Evolutionary conservation across 2,797 vertebrate species (phyloP).

Genomic region (Balearica regulorum): DNA sequence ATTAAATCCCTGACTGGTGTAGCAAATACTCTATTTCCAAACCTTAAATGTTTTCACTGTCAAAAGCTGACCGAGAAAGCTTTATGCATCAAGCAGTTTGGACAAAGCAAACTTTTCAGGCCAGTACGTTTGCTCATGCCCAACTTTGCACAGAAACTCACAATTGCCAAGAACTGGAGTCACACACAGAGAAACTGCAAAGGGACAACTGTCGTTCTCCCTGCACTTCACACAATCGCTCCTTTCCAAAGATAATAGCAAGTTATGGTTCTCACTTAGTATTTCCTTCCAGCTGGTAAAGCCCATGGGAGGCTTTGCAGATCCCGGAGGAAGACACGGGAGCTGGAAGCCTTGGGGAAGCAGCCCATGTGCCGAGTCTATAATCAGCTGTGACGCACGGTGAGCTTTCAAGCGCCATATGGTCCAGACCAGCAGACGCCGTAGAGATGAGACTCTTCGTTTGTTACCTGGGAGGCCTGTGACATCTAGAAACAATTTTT

Average conservation of each 20-base stretch:
- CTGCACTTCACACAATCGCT: accelerated
- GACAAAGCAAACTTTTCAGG: neutral
- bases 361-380: neutral
- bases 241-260: neutral
- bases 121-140: neutral
- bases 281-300: neutral
- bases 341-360: neutral
- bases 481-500: neutral
- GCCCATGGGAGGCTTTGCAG: neutral
- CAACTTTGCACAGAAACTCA: neutral
- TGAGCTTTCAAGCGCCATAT: neutral
- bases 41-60: neutral
- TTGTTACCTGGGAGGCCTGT: neutral
- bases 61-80: neutral
- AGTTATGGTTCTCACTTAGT: accelerated
- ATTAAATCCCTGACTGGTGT: neutral
- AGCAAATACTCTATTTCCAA: neutral
- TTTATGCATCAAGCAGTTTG: neutral
- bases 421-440: neutral
- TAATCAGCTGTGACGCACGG: neutral
- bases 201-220: neutral
- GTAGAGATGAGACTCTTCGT: accelerated
- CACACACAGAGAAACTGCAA: accelerated
- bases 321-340: neutral
- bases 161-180: neutral